phyloP scores from a whole-genome alignment of 2,797 vertebrate genomes.

The Typhlichthys eigenmanni region DNA sequence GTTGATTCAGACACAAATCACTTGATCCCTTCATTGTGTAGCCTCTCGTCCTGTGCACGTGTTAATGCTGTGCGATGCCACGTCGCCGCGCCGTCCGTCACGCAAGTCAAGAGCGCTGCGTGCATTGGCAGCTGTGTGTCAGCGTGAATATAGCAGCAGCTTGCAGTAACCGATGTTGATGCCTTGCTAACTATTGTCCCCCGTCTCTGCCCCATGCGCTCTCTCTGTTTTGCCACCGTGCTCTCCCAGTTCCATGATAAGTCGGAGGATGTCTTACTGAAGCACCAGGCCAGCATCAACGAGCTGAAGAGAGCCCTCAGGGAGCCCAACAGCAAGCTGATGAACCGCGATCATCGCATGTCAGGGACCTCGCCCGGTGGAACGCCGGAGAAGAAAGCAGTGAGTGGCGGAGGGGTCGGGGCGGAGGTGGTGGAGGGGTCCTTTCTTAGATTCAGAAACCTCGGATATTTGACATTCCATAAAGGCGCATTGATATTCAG shows the following conservation, averaged over 20 bases:
- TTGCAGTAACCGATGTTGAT: conserved; percentile 3
- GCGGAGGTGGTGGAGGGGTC: conserved; percentile 14
- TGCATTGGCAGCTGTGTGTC: conserved; percentile 1
- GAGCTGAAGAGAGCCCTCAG: conserved; percentile 94
- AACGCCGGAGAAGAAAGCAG: conserved; percentile 89
- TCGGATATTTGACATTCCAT: conserved; percentile 39
- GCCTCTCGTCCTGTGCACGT: conserved; percentile 15
- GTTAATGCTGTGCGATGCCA: conserved; percentile 11
- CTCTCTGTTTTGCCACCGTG: not conserved
- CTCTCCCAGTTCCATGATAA: conserved; percentile 91
- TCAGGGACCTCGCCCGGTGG: conserved; percentile 85
- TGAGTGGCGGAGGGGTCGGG: conserved; percentile 63
- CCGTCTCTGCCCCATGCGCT: conserved; percentile 1
- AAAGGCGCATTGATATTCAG: conserved; percentile 25
- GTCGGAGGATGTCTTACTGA: conserved; percentile 93
- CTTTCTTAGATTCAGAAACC: conserved; percentile 12
- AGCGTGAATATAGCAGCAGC: conserved; percentile 5
- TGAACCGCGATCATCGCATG: conserved; percentile 88
- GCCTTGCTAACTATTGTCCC: not conserved
- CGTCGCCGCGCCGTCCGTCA: conserved; percentile 14
- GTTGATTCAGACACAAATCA: conserved; percentile 1
- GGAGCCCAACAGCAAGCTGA: conserved; percentile 95
- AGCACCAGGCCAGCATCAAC: conserved; percentile 99
- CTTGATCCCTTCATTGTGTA: not conserved
- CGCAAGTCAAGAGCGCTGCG: conserved; percentile 21